These are phyloP conservation scores for Coendou prehensilis DNA, from an alignment of 2,797 vertebrate genomes.

Conservation along the genomic window DNA sequence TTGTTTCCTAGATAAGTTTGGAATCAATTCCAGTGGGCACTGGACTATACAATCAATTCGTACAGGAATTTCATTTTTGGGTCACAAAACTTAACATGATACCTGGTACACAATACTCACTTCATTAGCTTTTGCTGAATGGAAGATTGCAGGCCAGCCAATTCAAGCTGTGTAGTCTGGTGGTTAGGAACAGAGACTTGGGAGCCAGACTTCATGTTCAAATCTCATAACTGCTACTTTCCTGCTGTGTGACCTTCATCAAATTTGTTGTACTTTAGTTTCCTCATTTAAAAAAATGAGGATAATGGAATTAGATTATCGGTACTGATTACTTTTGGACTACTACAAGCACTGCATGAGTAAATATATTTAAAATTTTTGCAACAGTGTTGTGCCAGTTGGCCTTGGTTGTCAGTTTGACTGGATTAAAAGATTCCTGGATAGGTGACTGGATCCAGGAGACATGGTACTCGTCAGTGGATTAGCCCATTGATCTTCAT, in stretches of 20 bases:
- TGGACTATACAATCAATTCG: neutral
- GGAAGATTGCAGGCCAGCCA: neutral
- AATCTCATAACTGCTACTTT: neutral
- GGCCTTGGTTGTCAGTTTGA: neutral
- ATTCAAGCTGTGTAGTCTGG: neutral
- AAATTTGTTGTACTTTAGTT: neutral
- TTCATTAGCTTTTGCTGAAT: neutral
- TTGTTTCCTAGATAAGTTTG: neutral
- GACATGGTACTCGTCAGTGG: neutral
- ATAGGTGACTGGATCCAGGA: neutral
- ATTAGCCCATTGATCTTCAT: neutral
- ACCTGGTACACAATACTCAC: neutral
- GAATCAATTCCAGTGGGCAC: neutral
- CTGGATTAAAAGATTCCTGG: neutral
- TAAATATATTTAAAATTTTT: slow-evolving; percentile 49
- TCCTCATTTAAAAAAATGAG: slow-evolving; percentile 40
- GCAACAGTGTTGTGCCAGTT: neutral
- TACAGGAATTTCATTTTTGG: neutral
- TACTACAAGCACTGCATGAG: neutral
- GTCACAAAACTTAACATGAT: neutral
- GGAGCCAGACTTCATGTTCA: neutral
- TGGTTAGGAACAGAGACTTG: neutral
- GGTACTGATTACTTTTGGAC: neutral
- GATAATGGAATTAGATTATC: neutral
- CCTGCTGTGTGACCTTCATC: neutral